phyloP scores from a whole-genome alignment of 2,797 vertebrate species.

The Eospalax fontanierii region DNA sequence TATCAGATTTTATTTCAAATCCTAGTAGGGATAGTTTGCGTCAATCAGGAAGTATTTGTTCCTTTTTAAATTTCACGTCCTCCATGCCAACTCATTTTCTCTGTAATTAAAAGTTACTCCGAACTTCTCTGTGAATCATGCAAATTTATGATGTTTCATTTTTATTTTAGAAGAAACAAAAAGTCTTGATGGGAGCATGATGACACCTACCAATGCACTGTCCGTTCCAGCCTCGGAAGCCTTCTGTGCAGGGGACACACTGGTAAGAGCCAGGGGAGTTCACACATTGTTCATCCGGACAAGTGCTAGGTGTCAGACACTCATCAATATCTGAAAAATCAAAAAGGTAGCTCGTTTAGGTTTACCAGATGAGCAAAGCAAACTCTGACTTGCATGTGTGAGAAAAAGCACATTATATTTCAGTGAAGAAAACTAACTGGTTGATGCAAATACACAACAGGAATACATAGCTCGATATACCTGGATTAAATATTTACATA shows the following conservation, averaged over 20 bases:
- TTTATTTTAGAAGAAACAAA: slow-evolving; percentile 20
- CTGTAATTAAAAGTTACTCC: background rate
- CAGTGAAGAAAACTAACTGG: background rate
- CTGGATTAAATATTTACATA: background rate
- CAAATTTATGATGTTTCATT: background rate
- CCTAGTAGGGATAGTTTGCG: background rate
- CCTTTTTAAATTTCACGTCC: background rate
- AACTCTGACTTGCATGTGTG: background rate
- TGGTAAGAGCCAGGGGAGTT: slow-evolving; percentile 94
- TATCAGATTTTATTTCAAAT: slow-evolving; percentile 7
- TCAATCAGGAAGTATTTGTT: background rate
- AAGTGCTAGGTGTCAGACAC: slow-evolving; percentile 91
- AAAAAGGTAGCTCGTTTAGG: slow-evolving; percentile 46
- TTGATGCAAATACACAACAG: background rate
- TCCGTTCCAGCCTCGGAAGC: slow-evolving; percentile 94
- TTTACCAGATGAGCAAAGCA: background rate
- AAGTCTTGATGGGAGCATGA: background rate
- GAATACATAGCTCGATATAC: background rate
- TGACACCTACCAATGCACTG: slow-evolving; percentile 93
- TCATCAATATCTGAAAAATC: slow-evolving; percentile 94
- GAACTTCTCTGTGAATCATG: background rate
- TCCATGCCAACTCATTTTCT: background rate
- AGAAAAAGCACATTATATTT: background rate
- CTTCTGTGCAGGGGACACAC: slow-evolving; percentile 93
- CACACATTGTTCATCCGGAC: slow-evolving; percentile 94